phyloP scores from a whole-genome alignment of 2,797 vertebrate genomes.

The Sebastes nivosus region DNA sequence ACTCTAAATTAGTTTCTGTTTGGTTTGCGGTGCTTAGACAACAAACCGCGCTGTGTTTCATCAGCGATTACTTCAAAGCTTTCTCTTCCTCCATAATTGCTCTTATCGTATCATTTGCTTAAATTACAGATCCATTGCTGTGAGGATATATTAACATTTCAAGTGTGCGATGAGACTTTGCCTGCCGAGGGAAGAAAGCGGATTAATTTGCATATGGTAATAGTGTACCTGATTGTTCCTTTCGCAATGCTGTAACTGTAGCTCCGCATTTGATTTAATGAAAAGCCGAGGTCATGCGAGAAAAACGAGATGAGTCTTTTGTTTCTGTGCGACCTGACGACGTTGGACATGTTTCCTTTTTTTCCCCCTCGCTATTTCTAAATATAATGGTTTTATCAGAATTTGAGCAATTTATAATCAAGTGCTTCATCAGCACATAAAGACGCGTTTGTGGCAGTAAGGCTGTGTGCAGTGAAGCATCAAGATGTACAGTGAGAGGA shows the following conservation, averaged over 20 bases:
- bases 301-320: slow-evolving; percentile 46
- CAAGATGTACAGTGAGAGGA: slow-evolving; percentile 52
- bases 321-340: slow-evolving; percentile 31
- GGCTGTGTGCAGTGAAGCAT: slow-evolving; percentile 35
- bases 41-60: background rate
- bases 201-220: slow-evolving; percentile 60
- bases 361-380: background rate
- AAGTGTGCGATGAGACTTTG: slow-evolving; percentile 38
- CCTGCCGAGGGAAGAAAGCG: slow-evolving; percentile 24
- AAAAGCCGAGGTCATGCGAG: slow-evolving; percentile 20
- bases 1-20: slow-evolving; percentile 33
- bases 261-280: slow-evolving; percentile 51
- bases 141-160: slow-evolving; percentile 62
- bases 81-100: slow-evolving; percentile 37
- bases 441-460: background rate
- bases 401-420: slow-evolving; percentile 45
- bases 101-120: slow-evolving; percentile 46
- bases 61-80: slow-evolving; percentile 26
- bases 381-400: slow-evolving; percentile 44
- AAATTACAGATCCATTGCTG: slow-evolving; percentile 47
- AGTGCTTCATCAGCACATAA: slow-evolving; percentile 37
- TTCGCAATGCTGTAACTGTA: slow-evolving; percentile 19
- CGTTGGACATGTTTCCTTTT: slow-evolving; percentile 5
- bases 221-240: slow-evolving; percentile 52
- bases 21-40: slow-evolving; percentile 8